Percentiles rank a stretch among this genome's conserved stretches.
Conservation (phyloP, 2,113 vertebrate species). For the Phalacrocorax brasilianus region DNA sequence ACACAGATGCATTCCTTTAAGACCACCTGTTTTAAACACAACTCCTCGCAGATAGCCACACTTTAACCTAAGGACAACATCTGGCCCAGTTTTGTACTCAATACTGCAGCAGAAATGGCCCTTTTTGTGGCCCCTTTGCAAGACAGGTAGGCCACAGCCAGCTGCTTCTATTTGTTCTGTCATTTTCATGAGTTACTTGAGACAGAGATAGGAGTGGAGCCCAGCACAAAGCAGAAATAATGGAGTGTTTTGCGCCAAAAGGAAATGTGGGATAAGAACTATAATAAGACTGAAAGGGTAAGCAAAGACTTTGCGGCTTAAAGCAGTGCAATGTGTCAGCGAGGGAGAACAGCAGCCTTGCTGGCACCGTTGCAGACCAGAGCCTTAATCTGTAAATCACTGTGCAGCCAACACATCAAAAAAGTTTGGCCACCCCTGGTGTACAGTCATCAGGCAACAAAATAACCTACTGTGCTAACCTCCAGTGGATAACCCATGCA, state of each 20-base stretch:
- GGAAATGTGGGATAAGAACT: constrained; percentile 69
- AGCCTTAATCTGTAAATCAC: constrained; percentile 72
- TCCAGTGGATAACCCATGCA: constrained; percentile 50
- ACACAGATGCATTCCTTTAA: neutral
- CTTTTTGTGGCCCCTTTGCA: neutral
- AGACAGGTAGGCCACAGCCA: neutral
- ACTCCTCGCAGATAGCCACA: neutral
- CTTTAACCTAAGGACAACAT: neutral
- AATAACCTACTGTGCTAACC: constrained; percentile 61
- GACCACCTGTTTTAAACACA: neutral
- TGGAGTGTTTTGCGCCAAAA: constrained; percentile 26
- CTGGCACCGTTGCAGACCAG: constrained; percentile 59
- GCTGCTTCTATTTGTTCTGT: constrained; percentile 29
- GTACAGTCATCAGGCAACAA: constrained; percentile 62
- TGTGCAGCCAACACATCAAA: constrained; percentile 49
- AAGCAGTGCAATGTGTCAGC: constrained; percentile 47
- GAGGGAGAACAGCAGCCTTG: constrained; percentile 59
- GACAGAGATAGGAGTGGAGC: constrained; percentile 31
- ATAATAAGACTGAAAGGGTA: constrained; percentile 66
- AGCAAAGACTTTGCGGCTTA: constrained; percentile 48
- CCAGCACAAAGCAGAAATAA: constrained; percentile 36
- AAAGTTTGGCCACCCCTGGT: constrained; percentile 67
- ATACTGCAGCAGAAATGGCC: neutral
- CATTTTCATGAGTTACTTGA: constrained; percentile 30
- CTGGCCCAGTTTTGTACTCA: neutral